These are phyloP conservation scores for Helicoverpa assulta DNA, from an alignment of 2,888 invertebrate genomes.

Conservation along the genomic window DNA sequence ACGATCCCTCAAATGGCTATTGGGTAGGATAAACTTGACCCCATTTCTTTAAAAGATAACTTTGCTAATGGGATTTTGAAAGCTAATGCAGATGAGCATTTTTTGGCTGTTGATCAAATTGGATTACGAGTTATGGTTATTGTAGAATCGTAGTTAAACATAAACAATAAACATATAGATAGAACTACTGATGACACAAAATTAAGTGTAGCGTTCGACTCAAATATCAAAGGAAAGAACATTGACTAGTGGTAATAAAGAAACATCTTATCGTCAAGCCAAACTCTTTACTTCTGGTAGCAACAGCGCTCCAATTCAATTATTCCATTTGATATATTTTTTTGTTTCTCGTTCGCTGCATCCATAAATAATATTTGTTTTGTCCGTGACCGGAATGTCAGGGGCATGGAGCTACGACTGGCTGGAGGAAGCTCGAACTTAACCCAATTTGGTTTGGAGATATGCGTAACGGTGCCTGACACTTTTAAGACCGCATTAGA, in stretches of 20 bases:
- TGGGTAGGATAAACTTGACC: slow-evolving; percentile 58
- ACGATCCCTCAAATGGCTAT: slow-evolving; percentile 19
- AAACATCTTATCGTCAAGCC: background rate
- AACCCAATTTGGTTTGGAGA: slow-evolving; percentile 58
- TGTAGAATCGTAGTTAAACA: slow-evolving; percentile 3
- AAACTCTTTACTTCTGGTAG: background rate
- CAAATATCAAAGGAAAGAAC: background rate
- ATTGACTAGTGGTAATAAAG: background rate
- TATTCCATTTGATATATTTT: slow-evolving; percentile 48
- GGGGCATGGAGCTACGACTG: slow-evolving; percentile 40
- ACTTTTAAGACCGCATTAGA: slow-evolving; percentile 19
- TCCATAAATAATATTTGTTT: slow-evolving; percentile 52
- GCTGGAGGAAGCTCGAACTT: slow-evolving; percentile 28
- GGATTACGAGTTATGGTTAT: slow-evolving; percentile 7
- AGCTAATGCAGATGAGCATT: slow-evolving; percentile 30
- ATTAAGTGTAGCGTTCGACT: background rate
- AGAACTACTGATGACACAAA: background rate
- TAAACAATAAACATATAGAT: background rate
- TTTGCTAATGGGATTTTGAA: slow-evolving; percentile 48
- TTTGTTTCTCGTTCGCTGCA: slow-evolving; percentile 32
- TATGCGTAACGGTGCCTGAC: slow-evolving; percentile 44
- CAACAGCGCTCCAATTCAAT: slow-evolving; percentile 6
- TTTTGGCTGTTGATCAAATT: slow-evolving; percentile 51
- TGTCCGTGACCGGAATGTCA: slow-evolving; percentile 58
- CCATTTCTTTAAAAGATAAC: slow-evolving; percentile 47